These are phyloP conservation scores for Ctenochaetus hawaiiensis DNA, from an alignment of 2,797 vertebrate genomes.

Conservation along the genomic window DNA sequence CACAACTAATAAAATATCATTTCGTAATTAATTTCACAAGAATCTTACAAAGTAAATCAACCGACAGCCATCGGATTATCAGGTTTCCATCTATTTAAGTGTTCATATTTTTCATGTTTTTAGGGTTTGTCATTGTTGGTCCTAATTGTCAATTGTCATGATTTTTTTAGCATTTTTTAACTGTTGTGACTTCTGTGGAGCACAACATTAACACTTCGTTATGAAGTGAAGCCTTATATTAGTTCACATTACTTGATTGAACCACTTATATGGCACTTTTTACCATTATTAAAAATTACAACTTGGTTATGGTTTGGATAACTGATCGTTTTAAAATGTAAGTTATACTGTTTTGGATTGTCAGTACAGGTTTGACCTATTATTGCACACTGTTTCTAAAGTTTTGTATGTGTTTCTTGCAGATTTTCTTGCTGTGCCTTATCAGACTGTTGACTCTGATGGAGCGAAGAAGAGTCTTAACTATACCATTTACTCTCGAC, in stretches of 20 bases:
- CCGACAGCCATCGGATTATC: too few relatives aligned
- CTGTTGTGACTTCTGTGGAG: neutral
- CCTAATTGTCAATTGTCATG: neutral
- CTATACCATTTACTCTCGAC: conserved; percentile 68
- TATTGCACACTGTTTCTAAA: neutral
- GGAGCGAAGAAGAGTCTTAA: conserved; percentile 79
- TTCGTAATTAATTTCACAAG: neutral
- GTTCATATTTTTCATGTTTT: neutral
- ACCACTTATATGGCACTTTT: neutral
- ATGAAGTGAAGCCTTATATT: neutral
- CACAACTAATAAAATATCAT: neutral
- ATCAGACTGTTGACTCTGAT: conserved; percentile 60
- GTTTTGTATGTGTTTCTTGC: conserved; percentile 17
- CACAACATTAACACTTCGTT: neutral
- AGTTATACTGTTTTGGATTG: neutral
- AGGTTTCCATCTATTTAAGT: neutral
- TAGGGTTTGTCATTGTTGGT: neutral
- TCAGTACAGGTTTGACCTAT: neutral
- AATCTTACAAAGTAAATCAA: too few relatives aligned
- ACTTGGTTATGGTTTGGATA: neutral
- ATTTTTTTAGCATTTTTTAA: neutral
- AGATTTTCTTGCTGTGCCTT: conserved; percentile 58
- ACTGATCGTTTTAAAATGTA: neutral
- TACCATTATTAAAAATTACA: neutral
- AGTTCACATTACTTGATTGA: neutral